Conservation (phyloP, 1,140 invertebrate genomes). For the Drosophila santomea region DNA sequence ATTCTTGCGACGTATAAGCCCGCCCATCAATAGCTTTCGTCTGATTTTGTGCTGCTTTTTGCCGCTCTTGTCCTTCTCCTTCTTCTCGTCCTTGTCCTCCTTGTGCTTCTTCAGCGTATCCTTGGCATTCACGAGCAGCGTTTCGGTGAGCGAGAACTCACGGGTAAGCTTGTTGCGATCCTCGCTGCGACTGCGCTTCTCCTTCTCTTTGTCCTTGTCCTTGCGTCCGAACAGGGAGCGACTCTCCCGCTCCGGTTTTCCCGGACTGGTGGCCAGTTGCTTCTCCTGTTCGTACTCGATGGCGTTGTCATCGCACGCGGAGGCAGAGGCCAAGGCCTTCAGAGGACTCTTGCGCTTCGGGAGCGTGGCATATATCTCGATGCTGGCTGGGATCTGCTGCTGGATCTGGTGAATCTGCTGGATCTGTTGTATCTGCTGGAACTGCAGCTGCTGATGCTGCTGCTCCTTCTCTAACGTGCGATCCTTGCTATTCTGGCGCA, state of each 20-base stretch:
- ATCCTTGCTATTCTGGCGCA: slow-evolving; percentile 87
- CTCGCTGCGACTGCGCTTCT: slow-evolving; percentile 93
- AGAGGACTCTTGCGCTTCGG: slow-evolving; percentile 93
- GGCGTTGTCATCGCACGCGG: slow-evolving; percentile 86
- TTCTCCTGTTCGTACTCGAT: slow-evolving; percentile 75
- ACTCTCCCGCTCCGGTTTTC: slow-evolving; percentile 86
- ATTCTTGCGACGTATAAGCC: slow-evolving; percentile 94
- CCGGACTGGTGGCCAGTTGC: slow-evolving; percentile 12
- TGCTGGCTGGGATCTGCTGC: slow-evolving; percentile 87
- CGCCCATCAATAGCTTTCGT: slow-evolving; percentile 94
- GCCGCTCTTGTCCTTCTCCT: slow-evolving; percentile 89
- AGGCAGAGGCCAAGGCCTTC: slow-evolving; percentile 86
- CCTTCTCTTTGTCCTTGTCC: slow-evolving; percentile 88
- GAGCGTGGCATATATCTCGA: slow-evolving; percentile 95
- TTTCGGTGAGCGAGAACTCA: slow-evolving; percentile 88
- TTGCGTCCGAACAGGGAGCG: slow-evolving; percentile 88
- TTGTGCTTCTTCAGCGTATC: slow-evolving; percentile 88
- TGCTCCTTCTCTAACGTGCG: slow-evolving; percentile 76
- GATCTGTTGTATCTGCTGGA: slow-evolving; percentile 87
- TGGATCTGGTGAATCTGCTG: slow-evolving; percentile 91
- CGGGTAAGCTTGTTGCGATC: slow-evolving; percentile 90
- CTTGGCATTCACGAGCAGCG: slow-evolving; percentile 86
- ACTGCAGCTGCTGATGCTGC: not conserved
- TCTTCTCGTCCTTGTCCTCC: slow-evolving; percentile 88
- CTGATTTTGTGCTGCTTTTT: slow-evolving; percentile 97